Conservation (phyloP, 2,888 invertebrate genomes). For the Lochmaea capreae region DNA sequence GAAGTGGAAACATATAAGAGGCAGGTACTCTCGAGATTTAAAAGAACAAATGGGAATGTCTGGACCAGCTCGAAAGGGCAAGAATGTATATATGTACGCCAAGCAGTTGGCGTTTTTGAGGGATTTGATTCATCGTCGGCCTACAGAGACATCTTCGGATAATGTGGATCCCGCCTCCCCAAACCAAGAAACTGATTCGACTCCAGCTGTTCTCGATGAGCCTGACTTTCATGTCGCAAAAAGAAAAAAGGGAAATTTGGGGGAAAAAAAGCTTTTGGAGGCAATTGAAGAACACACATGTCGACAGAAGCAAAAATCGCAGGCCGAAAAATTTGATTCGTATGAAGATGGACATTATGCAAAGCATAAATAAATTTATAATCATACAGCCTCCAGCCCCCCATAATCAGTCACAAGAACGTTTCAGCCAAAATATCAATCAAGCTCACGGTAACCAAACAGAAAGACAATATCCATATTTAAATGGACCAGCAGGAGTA, state of each 20-base stretch:
- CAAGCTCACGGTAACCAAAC: background rate
- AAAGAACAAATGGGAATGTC: constrained; percentile 1
- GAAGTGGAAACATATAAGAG: too few species aligned
- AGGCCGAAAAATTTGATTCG: background rate
- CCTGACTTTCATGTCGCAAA: too few species aligned
- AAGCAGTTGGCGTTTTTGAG: background rate
- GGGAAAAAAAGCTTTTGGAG: too few species aligned
- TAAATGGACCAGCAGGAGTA: background rate
- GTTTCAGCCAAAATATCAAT: background rate
- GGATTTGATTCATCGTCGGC: background rate
- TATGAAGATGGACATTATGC: constrained; percentile 8
- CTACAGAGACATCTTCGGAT: background rate
- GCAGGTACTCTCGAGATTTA: too few species aligned
- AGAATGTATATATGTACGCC: background rate
- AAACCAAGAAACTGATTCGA: background rate
- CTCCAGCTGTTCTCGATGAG: too few species aligned
- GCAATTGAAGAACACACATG: background rate
- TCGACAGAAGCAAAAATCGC: background rate
- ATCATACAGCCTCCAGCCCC: background rate
- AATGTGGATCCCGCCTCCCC: background rate
- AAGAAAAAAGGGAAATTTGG: too few species aligned
- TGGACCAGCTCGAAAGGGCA: too few species aligned
- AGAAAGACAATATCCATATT: background rate
- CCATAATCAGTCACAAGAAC: background rate
- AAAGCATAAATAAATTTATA: constrained; percentile 3